Base-by-base conservation (phyloP, 2,797 vertebrate species). In the Erethizon dorsatum region DNA sequence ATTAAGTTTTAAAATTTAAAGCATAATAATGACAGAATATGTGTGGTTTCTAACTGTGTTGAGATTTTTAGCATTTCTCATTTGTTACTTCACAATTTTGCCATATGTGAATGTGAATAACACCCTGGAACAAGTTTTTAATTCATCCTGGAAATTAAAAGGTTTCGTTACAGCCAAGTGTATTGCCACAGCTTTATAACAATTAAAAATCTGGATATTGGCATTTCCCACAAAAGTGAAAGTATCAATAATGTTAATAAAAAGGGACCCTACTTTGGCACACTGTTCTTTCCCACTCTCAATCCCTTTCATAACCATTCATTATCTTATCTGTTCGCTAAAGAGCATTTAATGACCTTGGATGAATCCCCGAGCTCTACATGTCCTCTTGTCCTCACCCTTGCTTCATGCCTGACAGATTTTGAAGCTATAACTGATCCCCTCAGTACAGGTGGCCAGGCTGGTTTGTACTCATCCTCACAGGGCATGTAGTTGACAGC, bases 121-220 rank as follows among this genome's bases (percentile, higher is more conserved):
- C 59, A 93, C 28, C 69, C 83, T 37, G 61, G 77, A 95, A 82
- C 50, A 31, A 63, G 54, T 80, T 50, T 83, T 71, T 88, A 57
- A 87, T 94, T 85, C 86, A 75, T 84, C n/a, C 88, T 95, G 18
- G 17, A 59, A 95, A 83, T 67, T 41, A 93, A 95, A 94, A 93
- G 33, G 28, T 75, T 61, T 90, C 11, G 1, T 61, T 71, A 87
- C 41, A 83, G 31, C 61, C 63, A 79, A 93, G n/a, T 91, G 28
- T 61, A 71, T 59, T 73, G 41, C 79, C 47, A 57, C 2, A 83
- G 45, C 50, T 92, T 84, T 61, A 37, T 57, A 80, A 92, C 22
- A 91, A 83, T 90, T 80, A 57, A 88, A 96, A 87, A 89, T 41
- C 57, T 83, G 83, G 28, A 56, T 88, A 31, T 28, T 57, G 95